These are phyloP conservation scores for Drosophila mauritiana DNA, from an alignment of 1,140 invertebrate species.

Conservation along the genomic window DNA sequence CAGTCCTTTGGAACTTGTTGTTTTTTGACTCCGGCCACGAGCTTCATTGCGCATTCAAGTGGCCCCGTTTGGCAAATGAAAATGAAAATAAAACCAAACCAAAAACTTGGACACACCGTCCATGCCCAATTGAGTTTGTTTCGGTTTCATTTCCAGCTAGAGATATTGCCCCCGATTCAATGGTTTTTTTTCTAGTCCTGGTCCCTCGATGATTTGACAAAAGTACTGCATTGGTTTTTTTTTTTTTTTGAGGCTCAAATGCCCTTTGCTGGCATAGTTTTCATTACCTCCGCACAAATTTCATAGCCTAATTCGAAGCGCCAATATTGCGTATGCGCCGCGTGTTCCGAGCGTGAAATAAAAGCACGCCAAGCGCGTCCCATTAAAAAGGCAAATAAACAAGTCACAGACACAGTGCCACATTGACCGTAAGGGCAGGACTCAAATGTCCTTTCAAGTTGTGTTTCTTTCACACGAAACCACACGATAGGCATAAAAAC, in stretches of 20 bases:
- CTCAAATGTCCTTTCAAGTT: constrained; percentile 18
- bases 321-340: constrained; percentile 65
- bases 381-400: constrained; percentile 68
- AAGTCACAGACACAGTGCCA: constrained; percentile 34
- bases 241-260: constrained; percentile 6
- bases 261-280: constrained; percentile 36
- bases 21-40: constrained; percentile 30
- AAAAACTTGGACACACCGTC: constrained; percentile 45
- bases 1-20: constrained; percentile 17
- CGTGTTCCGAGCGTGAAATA: constrained; percentile 61
- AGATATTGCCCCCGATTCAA: constrained; percentile 11
- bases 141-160: constrained; percentile 27
- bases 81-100: constrained; percentile 58
- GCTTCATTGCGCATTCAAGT: constrained; percentile 79
- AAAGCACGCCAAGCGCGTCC: constrained; percentile 41
- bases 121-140: constrained; percentile 70
- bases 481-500: constrained; percentile 20
- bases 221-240: constrained; percentile 51
- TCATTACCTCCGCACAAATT: constrained; percentile 52
- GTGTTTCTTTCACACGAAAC: constrained; percentile 36
- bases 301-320: constrained; percentile 61
- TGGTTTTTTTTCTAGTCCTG: not conserved
- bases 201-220: constrained; percentile 51
- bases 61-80: constrained; percentile 73
- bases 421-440: constrained; percentile 22